Conservation (phyloP, 2,113 vertebrate species). For the Lepus timidus region DNA sequence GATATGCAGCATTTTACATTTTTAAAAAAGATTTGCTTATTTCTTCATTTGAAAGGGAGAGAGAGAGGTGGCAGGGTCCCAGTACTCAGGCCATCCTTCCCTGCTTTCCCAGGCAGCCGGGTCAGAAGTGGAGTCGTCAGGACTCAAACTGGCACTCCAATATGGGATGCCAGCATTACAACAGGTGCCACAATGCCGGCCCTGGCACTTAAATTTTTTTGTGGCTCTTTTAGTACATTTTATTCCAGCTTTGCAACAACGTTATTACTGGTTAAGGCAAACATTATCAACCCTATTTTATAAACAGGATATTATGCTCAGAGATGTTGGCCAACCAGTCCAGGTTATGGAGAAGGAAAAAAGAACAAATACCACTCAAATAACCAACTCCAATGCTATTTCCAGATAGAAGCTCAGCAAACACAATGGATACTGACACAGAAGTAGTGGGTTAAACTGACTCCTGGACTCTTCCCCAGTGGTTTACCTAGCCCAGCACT, state of each 20-base stretch:
- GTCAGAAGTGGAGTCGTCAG: no score
- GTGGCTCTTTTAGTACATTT: constrained; percentile 21
- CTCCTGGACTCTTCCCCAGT: neutral
- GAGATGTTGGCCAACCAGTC: neutral
- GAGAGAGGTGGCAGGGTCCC: no score
- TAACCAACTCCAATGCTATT: neutral
- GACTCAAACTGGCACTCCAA: no score
- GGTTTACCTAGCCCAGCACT: neutral
- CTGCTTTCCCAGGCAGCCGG: no score
- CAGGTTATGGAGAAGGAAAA: neutral
- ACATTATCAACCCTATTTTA: neutral
- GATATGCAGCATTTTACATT: neutral
- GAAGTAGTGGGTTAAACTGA: neutral
- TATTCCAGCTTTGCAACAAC: constrained; percentile 56
- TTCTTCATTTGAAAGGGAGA: no score
- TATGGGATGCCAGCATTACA: no score
- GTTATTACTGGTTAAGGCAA: neutral
- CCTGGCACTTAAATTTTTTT: neutral
- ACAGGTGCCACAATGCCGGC: no score
- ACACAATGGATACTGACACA: neutral
- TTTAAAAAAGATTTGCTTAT: no score
- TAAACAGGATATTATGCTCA: neutral
- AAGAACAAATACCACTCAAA: neutral
- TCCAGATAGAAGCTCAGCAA: constrained; percentile 31
- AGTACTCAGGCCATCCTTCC: no score